Evolutionary conservation across 2,888 invertebrate species (phyloP), one percentile per base, ranked within the genome.

Genomic region (Dynastes hyllus): DNA sequence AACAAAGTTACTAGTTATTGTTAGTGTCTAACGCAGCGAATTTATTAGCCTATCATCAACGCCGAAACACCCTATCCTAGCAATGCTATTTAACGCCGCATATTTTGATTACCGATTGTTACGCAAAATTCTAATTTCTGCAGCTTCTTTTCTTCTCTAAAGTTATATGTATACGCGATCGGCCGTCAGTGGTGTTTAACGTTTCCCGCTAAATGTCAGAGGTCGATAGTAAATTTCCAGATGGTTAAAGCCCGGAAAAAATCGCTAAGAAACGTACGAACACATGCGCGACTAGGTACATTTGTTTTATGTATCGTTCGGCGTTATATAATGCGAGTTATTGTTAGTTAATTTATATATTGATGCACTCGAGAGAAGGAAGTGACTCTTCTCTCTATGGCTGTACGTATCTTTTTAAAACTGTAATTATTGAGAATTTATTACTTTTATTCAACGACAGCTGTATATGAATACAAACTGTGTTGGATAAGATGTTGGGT

Each of bases 201-300:
- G 55, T 16, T 55, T 45, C 45, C 55, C 55, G n/a, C 16, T 55
- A 16, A 55, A 55, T 55, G 55, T 55, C 55, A 55, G 22, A 55
- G 55, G 55, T 55, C 55, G 55, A 55, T 55, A 55, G 55, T 55
- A 55, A 55, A 55, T 55, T 55, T 55, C 55, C 55, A 55, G 55
- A 55, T 55, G 45, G 55, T n/a, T 55, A 55, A 55, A 55, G n/a
- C 45, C 9, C 55, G 55, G 55, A 55, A 55, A n/a, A 55, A 22
- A 16, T 55, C 55, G 45, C 45, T 8, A 55, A n/a, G 6, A 55
- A n/a, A 13, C 55, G 55, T n/a, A 55, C 55, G n/a, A 16, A 53
- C 53, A 53, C n/a, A 53, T 13, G 53, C n/a, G 45, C 45, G 45
- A 8, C 6, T 2, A 45, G 45, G 45, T 45, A 45, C 22, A 2